Evolutionary conservation across 2,113 vertebrate genomes (phyloP), one percentile per base, ranked within the genome.

Genomic region (Chrysochloris asiatica): DNA sequence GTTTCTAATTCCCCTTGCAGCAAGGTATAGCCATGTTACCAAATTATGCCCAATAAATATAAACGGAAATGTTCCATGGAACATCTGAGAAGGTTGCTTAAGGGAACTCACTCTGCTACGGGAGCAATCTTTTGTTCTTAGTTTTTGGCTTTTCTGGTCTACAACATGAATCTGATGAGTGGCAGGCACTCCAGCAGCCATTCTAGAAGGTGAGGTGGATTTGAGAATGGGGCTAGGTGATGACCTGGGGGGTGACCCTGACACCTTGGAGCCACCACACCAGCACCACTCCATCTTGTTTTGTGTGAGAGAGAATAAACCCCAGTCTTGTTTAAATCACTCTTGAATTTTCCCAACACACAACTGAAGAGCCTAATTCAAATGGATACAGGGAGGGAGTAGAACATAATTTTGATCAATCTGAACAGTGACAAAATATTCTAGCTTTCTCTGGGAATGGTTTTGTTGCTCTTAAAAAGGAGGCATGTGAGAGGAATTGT

Each of bases 311-410:
- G 84, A 69, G 16, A 75, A 45, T 56, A 85, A 72, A 19, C 8
- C 28, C 81, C 22, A 33, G 6, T 78, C 22, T 65, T 63, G 19
- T 79, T 67, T 75, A 85, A 93, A 69, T 54, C 47, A 41, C n/a
- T 65, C 41, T n/a, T 61, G 93, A 73, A 36, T 92, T 90, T 83
- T 89, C 38, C 61, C 50, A 89, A n/a, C 3, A 73, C 11, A 36
- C 26, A 33, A n/a, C n/a, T n/a, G 63, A 33, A 21, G n/a, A 78
- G 54, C 75, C 59, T 76, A 69, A 22, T 52, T 26, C 30, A 63
- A 45, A 50, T 24, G 19, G 73, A 79, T 21, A 69, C 0, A 69
- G 73, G 28, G 11, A 52, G 52, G n/a, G n/a, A n/a, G n/a, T n/a
- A n/a, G n/a, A n/a, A n/a, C n/a, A n/a, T 38, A 84, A 75, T 82